Evolutionary conservation across 2,113 vertebrate species (phyloP), one percentile per base, ranked within the genome.

Genomic region (Ameiurus melas): DNA sequence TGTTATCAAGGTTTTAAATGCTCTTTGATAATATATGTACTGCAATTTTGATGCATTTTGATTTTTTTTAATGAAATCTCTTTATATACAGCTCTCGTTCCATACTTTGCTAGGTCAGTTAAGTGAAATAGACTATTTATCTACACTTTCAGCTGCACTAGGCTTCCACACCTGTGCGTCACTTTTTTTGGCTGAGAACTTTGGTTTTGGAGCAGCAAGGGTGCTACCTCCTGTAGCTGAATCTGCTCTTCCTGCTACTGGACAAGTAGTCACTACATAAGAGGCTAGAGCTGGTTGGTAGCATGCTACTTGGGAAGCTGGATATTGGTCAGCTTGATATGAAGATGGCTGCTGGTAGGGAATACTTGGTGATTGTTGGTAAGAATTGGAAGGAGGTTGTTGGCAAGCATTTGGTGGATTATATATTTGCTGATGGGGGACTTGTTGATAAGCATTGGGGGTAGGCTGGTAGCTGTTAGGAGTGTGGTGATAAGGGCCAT

Each of bases 101-200:
- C 19, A 43, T 66, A 43, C 20, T 39, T 66, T 64, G 55, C 10
- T 90, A 43, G 7, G 43, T 25, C 36, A 64, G 33, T 51, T 57
- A 58, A 58, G 22, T 58, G 19, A 20, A 66, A 86, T 30, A 80
- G 27, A 92, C 94, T 97, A 97, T 95, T 97, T 96, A 90, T 95
- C 96, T 85, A 92, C 95, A 68, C 16, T 66, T 86, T 89, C 87
- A 66, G 78, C 78, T 71, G 92, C 83, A 5, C 96, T 93, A 55
- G 98, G 98, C 93, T 98, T 99, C 98, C 98, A 99, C 94, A 99
- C 98, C 95, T 99, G 98, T 89, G 96, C 97, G 80, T 94, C 94
- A 95, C 96, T 75, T 94, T 97, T 99, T 96, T 98, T 99, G 90
- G 98, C 98, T 55, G 96, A 98, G 93, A 99, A 99, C 91, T 96